Evolutionary conservation across 2,888 invertebrate genomes (phyloP).

Genomic region (Leuctra nigra): DNA sequence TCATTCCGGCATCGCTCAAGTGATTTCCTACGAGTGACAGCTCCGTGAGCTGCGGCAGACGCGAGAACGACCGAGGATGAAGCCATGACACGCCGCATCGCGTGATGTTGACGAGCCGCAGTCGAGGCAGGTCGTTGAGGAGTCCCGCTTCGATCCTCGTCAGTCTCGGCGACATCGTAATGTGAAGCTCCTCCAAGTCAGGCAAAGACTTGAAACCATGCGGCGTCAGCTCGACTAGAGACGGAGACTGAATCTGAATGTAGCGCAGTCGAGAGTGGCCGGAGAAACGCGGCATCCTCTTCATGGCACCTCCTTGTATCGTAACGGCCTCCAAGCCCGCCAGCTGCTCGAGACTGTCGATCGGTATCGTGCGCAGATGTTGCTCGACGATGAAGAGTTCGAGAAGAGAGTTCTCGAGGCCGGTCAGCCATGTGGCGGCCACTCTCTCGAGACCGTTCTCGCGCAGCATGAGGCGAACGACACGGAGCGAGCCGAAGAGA

Average conservation of each 20-base stretch:
- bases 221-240: slow-evolving; percentile 57
- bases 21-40: slow-evolving; percentile 64
- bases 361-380: slow-evolving; percentile 67
- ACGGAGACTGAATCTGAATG: slow-evolving; percentile 56
- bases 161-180: slow-evolving; percentile 56
- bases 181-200: slow-evolving; percentile 65
- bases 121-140: slow-evolving; percentile 59
- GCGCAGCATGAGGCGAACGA: slow-evolving; percentile 72
- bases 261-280: slow-evolving; percentile 66
- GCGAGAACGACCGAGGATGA: slow-evolving; percentile 67
- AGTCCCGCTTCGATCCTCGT: slow-evolving; percentile 64
- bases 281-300: slow-evolving; percentile 65
- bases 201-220: slow-evolving; percentile 65
- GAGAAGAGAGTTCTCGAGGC: slow-evolving; percentile 66
- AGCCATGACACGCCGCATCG: slow-evolving; percentile 69
- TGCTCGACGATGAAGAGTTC: slow-evolving; percentile 84
- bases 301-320: slow-evolving; percentile 67
- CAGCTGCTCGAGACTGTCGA: slow-evolving; percentile 67
- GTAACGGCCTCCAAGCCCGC: slow-evolving; percentile 76
- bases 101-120: slow-evolving; percentile 66
- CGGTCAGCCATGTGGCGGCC: slow-evolving; percentile 73
- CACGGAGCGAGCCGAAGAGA: slow-evolving; percentile 67
- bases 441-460: slow-evolving; percentile 77
- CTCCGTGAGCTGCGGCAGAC: slow-evolving; percentile 63
- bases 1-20: slow-evolving; percentile 71